Evolutionary conservation across 2,113 vertebrate genomes (phyloP).

Genomic region (Dromas ardeola): DNA sequence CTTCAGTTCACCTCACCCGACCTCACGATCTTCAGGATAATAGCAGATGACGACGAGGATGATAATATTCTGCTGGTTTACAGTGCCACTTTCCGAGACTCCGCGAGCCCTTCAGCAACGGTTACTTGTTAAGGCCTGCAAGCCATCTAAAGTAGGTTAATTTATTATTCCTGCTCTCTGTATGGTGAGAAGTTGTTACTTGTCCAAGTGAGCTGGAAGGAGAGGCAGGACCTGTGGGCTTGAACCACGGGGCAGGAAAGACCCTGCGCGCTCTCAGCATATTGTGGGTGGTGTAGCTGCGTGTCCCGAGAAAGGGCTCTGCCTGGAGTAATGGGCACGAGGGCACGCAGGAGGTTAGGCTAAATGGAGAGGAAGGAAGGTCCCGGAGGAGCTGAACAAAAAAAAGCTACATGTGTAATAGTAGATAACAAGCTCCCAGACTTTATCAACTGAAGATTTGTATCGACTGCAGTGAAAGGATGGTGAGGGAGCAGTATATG

Average conservation of each 20-base stretch:
- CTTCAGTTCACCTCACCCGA: constrained; percentile 27
- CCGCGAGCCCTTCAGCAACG: fast-evolving
- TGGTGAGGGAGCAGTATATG: background rate
- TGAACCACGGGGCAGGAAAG: background rate
- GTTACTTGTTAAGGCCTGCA: constrained; percentile 13
- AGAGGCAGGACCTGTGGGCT: background rate
- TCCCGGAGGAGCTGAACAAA: background rate
- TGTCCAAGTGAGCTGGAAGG: background rate
- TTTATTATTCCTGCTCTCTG: background rate
- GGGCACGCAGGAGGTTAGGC: background rate
- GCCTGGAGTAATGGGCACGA: background rate
- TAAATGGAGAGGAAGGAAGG: background rate
- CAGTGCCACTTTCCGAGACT: background rate
- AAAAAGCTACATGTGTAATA: background rate
- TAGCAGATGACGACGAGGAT: background rate
- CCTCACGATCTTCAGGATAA: background rate
- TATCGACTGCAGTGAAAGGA: background rate
- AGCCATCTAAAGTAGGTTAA: constrained; percentile 25
- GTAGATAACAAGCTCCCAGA: background rate
- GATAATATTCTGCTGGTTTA: background rate
- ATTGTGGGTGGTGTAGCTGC: fast-evolving
- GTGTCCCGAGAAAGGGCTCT: fast-evolving
- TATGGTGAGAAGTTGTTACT: background rate
- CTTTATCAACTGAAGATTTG: background rate
- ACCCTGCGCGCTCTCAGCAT: fast-evolving